These are phyloP conservation scores for Hydrolagus colliei DNA, from an alignment of 2,797 vertebrate genomes.

Conservation along the genomic window DNA sequence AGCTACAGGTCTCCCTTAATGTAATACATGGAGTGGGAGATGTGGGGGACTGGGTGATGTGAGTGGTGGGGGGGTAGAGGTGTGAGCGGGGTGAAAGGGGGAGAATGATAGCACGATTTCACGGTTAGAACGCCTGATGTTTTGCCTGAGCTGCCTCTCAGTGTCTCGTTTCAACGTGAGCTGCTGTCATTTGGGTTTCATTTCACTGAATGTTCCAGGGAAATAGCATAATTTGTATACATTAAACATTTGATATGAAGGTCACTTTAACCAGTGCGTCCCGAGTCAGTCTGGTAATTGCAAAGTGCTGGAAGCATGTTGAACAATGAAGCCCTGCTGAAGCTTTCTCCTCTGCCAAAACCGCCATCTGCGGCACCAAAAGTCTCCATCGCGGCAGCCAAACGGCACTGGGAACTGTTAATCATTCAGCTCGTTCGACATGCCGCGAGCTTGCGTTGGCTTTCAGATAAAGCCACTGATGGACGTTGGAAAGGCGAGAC, in stretches of 20 bases:
- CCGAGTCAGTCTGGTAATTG: not conserved
- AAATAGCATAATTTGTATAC: not conserved
- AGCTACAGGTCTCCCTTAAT: too few relatives aligned
- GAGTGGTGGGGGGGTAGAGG: too few relatives aligned
- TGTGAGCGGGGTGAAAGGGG: too few relatives aligned
- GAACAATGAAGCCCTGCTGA: not conserved
- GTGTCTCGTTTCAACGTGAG: not conserved
- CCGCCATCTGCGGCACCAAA: not conserved
- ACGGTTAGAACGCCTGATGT: not conserved
- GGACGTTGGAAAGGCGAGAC: constrained; percentile 1
- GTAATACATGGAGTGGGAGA: too few relatives aligned
- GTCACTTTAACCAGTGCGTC: not conserved
- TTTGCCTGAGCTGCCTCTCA: not conserved
- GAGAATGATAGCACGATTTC: not conserved
- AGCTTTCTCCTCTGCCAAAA: not conserved
- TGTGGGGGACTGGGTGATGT: too few relatives aligned
- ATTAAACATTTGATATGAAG: not conserved
- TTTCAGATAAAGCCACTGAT: constrained; percentile 30
- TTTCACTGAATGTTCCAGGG: not conserved
- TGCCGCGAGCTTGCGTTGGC: constrained; percentile 50
- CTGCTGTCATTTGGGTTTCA: not conserved
- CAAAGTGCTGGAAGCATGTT: too few relatives aligned
- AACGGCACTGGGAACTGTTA: constrained; percentile 42
- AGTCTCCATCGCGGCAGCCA: not conserved
- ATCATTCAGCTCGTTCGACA: constrained; percentile 47